Base-by-base conservation (phyloP, 2,888 invertebrate species). In the Ennomos quercinarius region DNA sequence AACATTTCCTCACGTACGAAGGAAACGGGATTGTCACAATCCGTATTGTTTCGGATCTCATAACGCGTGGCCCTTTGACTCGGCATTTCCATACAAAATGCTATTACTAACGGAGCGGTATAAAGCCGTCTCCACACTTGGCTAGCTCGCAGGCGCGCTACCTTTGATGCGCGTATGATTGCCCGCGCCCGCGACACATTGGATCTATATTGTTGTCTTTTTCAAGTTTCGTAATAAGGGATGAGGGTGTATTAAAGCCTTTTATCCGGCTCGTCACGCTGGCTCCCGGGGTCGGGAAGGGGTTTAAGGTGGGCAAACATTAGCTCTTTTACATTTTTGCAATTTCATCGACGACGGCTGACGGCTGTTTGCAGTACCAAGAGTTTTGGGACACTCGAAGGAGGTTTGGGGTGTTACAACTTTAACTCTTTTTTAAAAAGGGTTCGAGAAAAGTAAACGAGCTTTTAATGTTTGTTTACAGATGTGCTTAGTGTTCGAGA, bases 221-320 rank as follows among this genome's bases (percentile, higher is more conserved):
- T 92, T 92, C 92, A 92, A 92, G 91, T 92, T 91, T 91, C 89
- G 91, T 92, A 92, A 92, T 92, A 92, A 92, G 92, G 91, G 91
- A 90, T 91, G 91, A 91, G 92, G 91, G 91, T 92, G 91, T 92
- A 92, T 92, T 92, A 92, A 92, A 92, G 92, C 91, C 91, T 91
- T 92, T 92, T 91, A 92, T 91, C 91, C 91, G 86, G 90, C 91
- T 92, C 92, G 91, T 92, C 91, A 91, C 91, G 90, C 89, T 79
- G 83, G 84, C 74, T 84, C 60, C 45, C 84, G 86, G 90, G 91
- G 89, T 87, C 84, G 88, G 84, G 89, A 90, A 91, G 89, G 89
- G 91, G 91, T 91, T 91, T 88, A 90, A 92, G 91, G 92, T 91
- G 91, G 83, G 88, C 89, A 92, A 92, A 92, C 91, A 91, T 91